phyloP scores from a whole-genome alignment of 2,888 invertebrate genomes.

The Agonopterix arenella region DNA sequence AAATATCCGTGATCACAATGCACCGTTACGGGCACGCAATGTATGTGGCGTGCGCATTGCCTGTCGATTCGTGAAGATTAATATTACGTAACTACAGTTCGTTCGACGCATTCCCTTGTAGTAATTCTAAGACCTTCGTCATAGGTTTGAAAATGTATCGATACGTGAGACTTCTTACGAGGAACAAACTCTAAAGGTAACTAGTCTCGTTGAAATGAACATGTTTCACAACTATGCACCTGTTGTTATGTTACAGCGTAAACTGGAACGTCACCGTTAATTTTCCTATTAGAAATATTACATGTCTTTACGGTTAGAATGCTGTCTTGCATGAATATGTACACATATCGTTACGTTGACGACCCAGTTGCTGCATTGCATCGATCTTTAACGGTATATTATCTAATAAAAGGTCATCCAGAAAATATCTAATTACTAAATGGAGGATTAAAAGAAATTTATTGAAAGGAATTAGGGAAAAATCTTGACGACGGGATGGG shows the following conservation, averaged over 20 bases:
- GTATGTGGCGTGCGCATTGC: conserved; percentile 39
- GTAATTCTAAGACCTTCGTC: too few relatives aligned
- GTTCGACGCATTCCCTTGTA: too few relatives aligned
- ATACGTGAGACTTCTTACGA: too few relatives aligned
- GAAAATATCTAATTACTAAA: too few relatives aligned
- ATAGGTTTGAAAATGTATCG: background rate
- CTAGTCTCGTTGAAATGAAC: conserved; percentile 47
- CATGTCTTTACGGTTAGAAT: background rate
- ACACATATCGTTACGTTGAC: too few relatives aligned
- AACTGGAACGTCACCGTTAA: conserved; percentile 48
- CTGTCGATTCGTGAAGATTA: conserved; percentile 37
- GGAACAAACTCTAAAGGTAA: conserved; percentile 29
- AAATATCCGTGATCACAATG: conserved; percentile 47
- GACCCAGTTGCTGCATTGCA: too few relatives aligned
- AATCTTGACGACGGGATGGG: too few relatives aligned
- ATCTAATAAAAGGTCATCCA: too few relatives aligned
- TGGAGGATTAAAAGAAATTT: too few relatives aligned
- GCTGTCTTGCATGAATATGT: background rate
- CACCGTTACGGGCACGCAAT: conserved; percentile 58
- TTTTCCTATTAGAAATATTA: conserved; percentile 10
- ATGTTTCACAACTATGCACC: conserved; percentile 59
- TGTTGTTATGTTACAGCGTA: conserved; percentile 45
- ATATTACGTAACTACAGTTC: background rate
- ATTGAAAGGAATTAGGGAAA: too few relatives aligned
- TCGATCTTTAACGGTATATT: too few relatives aligned